Conservation (phyloP, 2,888 invertebrate genomes). For the Eudemis profundana region DNA sequence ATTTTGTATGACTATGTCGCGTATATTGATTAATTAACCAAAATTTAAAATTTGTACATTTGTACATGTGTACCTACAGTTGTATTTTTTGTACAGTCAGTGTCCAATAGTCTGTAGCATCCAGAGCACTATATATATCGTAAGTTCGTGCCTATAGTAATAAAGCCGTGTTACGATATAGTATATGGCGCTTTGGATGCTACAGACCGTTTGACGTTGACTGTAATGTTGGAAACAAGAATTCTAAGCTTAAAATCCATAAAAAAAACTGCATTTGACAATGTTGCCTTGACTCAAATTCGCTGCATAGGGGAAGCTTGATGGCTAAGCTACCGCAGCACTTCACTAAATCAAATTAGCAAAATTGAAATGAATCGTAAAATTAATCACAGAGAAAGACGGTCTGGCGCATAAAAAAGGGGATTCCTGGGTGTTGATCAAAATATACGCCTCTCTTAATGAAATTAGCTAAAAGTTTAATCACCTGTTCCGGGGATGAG, state of each 20-base stretch:
- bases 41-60: too few relatives aligned
- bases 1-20: too few relatives aligned
- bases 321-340: background rate
- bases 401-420: conserved; percentile 58
- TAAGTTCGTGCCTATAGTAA: too few relatives aligned
- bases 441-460: conserved; percentile 72
- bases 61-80: too few relatives aligned
- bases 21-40: too few relatives aligned
- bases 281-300: background rate
- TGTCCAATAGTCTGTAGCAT: too few relatives aligned
- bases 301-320: conserved; percentile 6
- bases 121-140: too few relatives aligned
- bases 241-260: background rate
- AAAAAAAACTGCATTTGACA: background rate
- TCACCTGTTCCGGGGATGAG: conserved; percentile 71
- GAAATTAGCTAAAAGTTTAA: conserved; percentile 76
- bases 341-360: conserved; percentile 47
- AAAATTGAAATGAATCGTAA: conserved; percentile 60
- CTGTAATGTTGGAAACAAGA: too few relatives aligned
- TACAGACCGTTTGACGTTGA: too few relatives aligned
- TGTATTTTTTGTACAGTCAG: too few relatives aligned
- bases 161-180: too few relatives aligned
- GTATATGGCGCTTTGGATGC: too few relatives aligned
- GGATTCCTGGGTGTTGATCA: conserved; percentile 66
- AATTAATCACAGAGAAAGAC: conserved; percentile 55